phyloP scores from a whole-genome alignment of 2,113 vertebrate species.

The Atrichornis clamosus region DNA sequence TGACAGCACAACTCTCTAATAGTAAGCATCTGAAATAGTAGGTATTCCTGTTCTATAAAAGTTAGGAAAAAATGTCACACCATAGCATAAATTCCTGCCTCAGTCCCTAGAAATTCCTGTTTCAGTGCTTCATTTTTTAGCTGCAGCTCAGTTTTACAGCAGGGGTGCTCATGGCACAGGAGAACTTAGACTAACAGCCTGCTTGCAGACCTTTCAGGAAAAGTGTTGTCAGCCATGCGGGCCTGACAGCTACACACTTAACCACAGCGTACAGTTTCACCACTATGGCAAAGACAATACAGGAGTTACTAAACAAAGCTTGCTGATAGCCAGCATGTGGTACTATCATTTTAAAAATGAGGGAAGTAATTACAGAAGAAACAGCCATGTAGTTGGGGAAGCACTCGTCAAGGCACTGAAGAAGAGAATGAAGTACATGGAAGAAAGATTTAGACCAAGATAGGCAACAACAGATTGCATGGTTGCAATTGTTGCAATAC shows the following conservation, averaged over 20 bases:
- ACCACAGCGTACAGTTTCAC: neutral
- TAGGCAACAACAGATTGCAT: neutral
- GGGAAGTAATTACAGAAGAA: neutral
- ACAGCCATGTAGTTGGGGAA: neutral
- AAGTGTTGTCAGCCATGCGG: neutral
- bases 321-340: neutral
- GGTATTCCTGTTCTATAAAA: neutral
- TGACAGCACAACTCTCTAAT: neutral
- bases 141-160: neutral
- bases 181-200: neutral
- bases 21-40: neutral
- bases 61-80: neutral
- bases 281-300: neutral
- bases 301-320: neutral
- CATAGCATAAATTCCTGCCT: neutral
- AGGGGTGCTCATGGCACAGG: neutral
- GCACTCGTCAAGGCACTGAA: neutral
- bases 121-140: neutral
- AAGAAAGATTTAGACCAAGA: neutral
- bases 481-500: accelerated
- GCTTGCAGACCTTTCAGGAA: neutral
- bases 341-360: neutral
- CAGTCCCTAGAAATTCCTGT: neutral
- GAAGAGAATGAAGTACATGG: neutral
- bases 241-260: neutral